These are phyloP conservation scores for Anguilla marmorata DNA, from an alignment of 2,797 vertebrate genomes.

Conservation along the genomic window DNA sequence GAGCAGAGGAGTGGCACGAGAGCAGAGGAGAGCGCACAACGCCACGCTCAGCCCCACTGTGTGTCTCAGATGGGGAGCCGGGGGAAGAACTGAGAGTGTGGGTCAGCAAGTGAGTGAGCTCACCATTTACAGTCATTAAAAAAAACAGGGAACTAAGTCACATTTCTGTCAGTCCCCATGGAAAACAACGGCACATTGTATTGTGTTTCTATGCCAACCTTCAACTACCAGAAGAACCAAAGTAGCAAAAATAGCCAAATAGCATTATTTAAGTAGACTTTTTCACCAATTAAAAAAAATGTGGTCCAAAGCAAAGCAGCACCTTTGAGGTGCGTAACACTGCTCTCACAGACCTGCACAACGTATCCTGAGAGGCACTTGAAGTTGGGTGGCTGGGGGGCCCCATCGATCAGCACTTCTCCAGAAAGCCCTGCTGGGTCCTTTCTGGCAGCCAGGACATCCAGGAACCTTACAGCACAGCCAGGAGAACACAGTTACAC, in stretches of 20 bases:
- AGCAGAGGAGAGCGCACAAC: too few species aligned
- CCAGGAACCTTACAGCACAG: constrained; percentile 71
- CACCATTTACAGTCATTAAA: not conserved
- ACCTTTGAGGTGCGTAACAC: constrained; percentile 42
- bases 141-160: not conserved
- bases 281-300: not conserved
- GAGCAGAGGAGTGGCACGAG: too few species aligned
- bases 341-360: constrained; percentile 71
- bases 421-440: constrained; percentile 78
- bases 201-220: not conserved
- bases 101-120: not conserved
- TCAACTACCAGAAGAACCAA: not conserved
- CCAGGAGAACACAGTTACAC: not conserved
- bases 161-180: not conserved
- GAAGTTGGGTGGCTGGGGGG: constrained; percentile 77
- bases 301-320: not conserved
- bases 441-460: constrained; percentile 81
- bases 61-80: not conserved
- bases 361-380: constrained; percentile 84
- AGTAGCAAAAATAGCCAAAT: not conserved
- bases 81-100: not conserved
- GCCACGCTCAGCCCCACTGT: not conserved
- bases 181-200: not conserved
- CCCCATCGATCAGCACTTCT: constrained; percentile 80
- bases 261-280: not conserved